Evolutionary conservation across 2,888 invertebrate species (phyloP).

Genomic region (Cerceris ruficornis): DNA sequence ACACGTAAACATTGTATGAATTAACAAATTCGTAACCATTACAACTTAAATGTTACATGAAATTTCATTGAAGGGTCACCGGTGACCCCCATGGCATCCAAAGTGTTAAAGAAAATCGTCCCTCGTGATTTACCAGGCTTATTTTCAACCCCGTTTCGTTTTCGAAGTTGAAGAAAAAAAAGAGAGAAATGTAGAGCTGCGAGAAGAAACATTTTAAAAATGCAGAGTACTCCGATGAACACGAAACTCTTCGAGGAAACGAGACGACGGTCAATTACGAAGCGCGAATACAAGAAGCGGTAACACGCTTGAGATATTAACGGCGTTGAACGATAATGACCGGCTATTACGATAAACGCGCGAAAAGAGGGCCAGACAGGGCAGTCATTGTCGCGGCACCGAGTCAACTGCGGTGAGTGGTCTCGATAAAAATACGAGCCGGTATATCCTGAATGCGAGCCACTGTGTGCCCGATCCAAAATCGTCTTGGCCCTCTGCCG

Average conservation of each 20-base stretch:
- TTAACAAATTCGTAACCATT: no score
- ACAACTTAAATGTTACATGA: no score
- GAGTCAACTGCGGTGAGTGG: slow-evolving; percentile 39
- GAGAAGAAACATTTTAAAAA: no score
- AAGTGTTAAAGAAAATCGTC: no score
- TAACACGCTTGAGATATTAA: slow-evolving; percentile 46
- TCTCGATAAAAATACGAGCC: slow-evolving; percentile 45
- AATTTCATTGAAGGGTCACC: no score
- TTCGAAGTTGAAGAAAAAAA: no score
- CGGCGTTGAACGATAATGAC: slow-evolving; percentile 46
- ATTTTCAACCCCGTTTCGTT: no score
- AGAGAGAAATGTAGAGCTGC: no score
- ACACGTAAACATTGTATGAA: no score
- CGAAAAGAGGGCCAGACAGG: slow-evolving; percentile 47
- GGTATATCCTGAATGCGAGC: slow-evolving; percentile 54
- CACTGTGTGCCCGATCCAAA: slow-evolving; percentile 64
- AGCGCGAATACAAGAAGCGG: slow-evolving; percentile 17
- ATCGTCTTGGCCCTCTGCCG: slow-evolving; percentile 68
- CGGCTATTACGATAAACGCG: slow-evolving; percentile 53
- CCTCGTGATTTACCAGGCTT: no score
- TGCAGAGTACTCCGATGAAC: no score
- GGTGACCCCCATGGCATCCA: no score
- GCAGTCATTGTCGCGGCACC: slow-evolving; percentile 56
- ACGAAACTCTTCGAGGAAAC: not conserved
- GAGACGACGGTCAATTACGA: not conserved